These are phyloP conservation scores for Tetanocera ferruginea DNA, from an alignment of 2,888 invertebrate species.

Conservation along the genomic window DNA sequence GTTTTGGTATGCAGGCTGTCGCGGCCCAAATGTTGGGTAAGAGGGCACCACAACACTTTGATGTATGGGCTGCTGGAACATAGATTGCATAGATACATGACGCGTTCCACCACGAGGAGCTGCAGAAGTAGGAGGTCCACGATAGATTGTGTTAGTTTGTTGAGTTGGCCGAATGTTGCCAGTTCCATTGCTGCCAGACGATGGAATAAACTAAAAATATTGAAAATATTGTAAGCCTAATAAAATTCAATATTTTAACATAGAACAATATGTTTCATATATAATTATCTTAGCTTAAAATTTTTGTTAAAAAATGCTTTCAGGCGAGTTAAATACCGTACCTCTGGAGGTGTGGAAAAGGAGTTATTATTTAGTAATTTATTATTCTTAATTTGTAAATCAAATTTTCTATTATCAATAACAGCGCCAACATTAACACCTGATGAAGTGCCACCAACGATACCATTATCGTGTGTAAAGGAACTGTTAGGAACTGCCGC, in stretches of 20 bases:
- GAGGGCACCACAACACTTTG: constrained; percentile 61
- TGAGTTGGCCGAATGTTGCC: constrained; percentile 61
- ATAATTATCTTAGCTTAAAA: not conserved
- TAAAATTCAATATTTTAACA: not conserved
- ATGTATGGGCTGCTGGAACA: constrained; percentile 61
- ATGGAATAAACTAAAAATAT: constrained; percentile 59
- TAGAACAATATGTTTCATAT: not conserved
- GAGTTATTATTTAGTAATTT: constrained; percentile 56
- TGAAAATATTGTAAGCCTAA: constrained; percentile 21
- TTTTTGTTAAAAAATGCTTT: not conserved
- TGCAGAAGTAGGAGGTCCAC: constrained; percentile 58
- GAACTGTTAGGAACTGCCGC: constrained; percentile 39
- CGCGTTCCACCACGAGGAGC: constrained; percentile 58
- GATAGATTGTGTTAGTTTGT: constrained; percentile 59
- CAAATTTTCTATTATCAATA: constrained; percentile 60
- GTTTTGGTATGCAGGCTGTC: constrained; percentile 58
- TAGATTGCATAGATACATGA: constrained; percentile 59
- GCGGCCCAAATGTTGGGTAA: constrained; percentile 57
- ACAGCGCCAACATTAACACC: constrained; percentile 45
- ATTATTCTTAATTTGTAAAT: constrained; percentile 52
- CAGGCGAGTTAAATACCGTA: constrained; percentile 49
- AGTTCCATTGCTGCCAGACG: constrained; percentile 59
- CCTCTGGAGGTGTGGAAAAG: constrained; percentile 60
- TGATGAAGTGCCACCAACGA: constrained; percentile 46
- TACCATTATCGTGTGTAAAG: constrained; percentile 53